Evolutionary conservation across 2,797 vertebrate species (phyloP), one percentile per base, ranked within the genome.

Genomic region (Acanthiza pusilla): DNA sequence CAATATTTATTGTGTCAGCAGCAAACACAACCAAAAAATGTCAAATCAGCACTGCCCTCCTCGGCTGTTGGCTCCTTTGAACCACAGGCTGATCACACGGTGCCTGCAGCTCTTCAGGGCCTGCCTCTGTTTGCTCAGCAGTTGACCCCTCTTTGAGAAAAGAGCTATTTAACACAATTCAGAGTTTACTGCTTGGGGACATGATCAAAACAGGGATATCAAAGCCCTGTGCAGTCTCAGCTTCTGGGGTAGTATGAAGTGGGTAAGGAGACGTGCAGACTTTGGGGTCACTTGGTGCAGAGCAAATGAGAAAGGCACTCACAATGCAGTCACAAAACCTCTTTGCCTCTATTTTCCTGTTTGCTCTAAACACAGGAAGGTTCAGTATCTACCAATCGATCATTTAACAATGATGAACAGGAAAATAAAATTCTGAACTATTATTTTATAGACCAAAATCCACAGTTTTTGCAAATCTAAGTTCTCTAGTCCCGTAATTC

Each of bases 401-500:
- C 26, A 48, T 16, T 86, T 57, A 65, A 58, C 20, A n/a, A 7
- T 4, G 25, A 50, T 30, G 47, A 81, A 23, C 12, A 55, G 38
- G 30, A 68, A 70, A 42, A 68, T 29, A 43, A 38, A 78, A 61
- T n/a, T 40, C 38, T 36, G 7, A 11, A 34, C 5, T 50, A 17
- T 13, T 62, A 8, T 2, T 1, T 47, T 55, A 17, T 11, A 58
- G 40, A 81, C 20, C 36, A 89, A 93, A 87, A 95, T 8, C 85
- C 63, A 86, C 36, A 79, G 16, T 22, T 96, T 93, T 93, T 62
- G 57, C 36, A 75, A 61, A 45, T n/a, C 47, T 89, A 87, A 93
- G 95, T 94, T 76, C 19, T 62, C 76, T 66, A 47, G 50, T 61
- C 72, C n/a, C 54, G 7, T 96, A 95, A 89, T 57, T 97, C 74